Conservation (phyloP, 1,140 invertebrate genomes). For the Pogonomyrmex barbatus region DNA sequence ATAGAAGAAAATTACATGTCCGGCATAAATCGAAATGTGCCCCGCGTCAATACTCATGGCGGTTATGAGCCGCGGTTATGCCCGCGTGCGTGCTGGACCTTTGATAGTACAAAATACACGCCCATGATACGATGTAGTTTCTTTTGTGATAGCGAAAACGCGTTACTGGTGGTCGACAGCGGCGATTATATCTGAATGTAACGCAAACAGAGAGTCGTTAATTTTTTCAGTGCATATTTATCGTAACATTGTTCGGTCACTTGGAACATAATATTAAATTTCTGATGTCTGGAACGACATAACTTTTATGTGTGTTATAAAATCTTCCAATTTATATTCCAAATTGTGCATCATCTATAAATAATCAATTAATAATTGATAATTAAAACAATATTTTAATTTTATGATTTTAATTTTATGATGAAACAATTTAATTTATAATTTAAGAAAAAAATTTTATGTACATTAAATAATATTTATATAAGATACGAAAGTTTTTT, state of each 20-base stretch:
- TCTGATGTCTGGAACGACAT: neutral
- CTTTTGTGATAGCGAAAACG: conserved; percentile 42
- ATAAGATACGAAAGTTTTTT: neutral
- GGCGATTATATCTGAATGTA: conserved; percentile 49
- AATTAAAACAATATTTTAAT: neutral
- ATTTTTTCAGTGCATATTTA: conserved; percentile 53
- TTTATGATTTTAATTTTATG: neutral
- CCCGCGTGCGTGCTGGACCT: conserved; percentile 38
- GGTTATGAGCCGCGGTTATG: conserved; percentile 48
- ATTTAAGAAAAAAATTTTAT: neutral
- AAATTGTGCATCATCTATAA: neutral
- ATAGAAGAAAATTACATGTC: conserved; percentile 54
- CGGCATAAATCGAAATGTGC: conserved; percentile 54
- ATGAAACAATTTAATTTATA: neutral
- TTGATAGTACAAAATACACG: conserved; percentile 44
- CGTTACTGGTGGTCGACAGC: conserved; percentile 1
- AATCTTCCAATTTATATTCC: neutral
- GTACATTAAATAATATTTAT: neutral
- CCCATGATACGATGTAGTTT: conserved; percentile 31
- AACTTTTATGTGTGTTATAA: conserved; percentile 6
- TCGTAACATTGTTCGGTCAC: conserved; percentile 8
- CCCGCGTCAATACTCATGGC: conserved; percentile 25
- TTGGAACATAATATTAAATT: neutral
- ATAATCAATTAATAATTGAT: neutral
- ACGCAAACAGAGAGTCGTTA: conserved; percentile 47